Base-by-base conservation (phyloP, 2,113 vertebrate genomes). In the Leptocoma aspasia region DNA sequence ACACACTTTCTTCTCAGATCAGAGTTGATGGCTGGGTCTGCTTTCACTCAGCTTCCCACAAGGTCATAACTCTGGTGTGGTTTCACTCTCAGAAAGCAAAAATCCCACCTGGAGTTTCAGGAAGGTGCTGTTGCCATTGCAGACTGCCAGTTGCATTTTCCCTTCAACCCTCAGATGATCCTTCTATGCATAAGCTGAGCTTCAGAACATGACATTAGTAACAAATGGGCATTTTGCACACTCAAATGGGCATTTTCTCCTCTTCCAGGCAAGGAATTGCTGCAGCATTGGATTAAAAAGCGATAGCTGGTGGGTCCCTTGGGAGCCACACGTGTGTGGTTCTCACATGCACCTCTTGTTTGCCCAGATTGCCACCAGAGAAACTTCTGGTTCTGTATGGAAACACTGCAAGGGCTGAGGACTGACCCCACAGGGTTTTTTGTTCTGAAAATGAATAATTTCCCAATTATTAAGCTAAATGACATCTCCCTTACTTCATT, bases 301-400 rank as follows among this genome's bases (percentile, higher is more conserved):
- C 0, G 0, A 6, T 6, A 37, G 35, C 37, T 91, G 57, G 45
- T 35, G 76, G 49, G 39, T 31, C 19, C 13, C 44, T 52, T 39
- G 60, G 79, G 66, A 82, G 18, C 39, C 4, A 4, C 22, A 8
- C 5, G 16, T 37, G 50, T 26, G 21, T 7, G 5, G n/a, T 15
- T 63, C 42, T 3, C 1, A 44, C 1, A 2, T n/a, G 35, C 5
- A n/a, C n/a, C n/a, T n/a, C n/a, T n/a, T n/a, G n/a, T 31, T 70
- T 27, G 50, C 42, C 56, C 70, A 92, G 35, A 27, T 27, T 57
- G 30, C 15, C 1, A 4, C 10, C 59, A 64, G 14, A 71, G 39
- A 45, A 83, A 37, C 28, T 26, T 53, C 64, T 39, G 11, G 27
- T 49, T 37, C 47, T 47, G 4, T 20, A 11, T 47, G 21, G 42